Percentiles rank a stretch among this genome's conserved stretches.
These are phyloP conservation scores for Antheraea yamamai DNA, from an alignment of 2,888 invertebrate genomes.

Conservation along the genomic window DNA sequence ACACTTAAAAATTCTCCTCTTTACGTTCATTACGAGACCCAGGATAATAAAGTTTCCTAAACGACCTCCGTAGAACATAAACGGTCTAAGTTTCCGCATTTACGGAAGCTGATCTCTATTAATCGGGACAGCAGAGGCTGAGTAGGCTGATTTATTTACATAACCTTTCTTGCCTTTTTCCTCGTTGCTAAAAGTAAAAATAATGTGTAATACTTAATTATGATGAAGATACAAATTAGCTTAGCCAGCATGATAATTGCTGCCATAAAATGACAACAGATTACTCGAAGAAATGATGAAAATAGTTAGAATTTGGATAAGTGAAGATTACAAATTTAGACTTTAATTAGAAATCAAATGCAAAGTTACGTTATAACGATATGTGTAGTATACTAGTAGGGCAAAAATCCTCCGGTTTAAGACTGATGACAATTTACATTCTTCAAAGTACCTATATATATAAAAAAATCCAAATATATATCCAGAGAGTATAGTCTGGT, in stretches of 20 bases:
- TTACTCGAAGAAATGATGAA: not conserved
- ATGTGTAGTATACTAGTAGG: no score
- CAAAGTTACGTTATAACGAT: not conserved
- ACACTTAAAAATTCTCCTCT: not conserved
- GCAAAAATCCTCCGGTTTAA: not conserved
- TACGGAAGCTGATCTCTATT: constrained; percentile 7
- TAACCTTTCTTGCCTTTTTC: not conserved
- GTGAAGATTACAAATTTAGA: not conserved
- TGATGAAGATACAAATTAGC: not conserved
- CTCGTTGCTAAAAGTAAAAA: not conserved
- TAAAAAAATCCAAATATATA: no score
- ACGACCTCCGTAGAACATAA: constrained; percentile 7
- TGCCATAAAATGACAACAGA: not conserved
- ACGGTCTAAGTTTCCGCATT: constrained; percentile 4
- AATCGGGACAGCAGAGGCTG: not conserved
- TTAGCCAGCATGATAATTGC: not conserved
- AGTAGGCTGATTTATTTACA: constrained; percentile 7
- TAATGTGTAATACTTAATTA: not conserved
- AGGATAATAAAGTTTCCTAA: constrained; percentile 3
- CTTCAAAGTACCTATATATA: no score
- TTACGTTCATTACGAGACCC: not conserved
- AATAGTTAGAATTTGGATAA: not conserved
- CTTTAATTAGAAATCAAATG: not conserved
- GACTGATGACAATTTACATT: no score
- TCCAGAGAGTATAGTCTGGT: no score